Conservation (phyloP, 2,797 vertebrate species). For the Podarcis siculus region DNA sequence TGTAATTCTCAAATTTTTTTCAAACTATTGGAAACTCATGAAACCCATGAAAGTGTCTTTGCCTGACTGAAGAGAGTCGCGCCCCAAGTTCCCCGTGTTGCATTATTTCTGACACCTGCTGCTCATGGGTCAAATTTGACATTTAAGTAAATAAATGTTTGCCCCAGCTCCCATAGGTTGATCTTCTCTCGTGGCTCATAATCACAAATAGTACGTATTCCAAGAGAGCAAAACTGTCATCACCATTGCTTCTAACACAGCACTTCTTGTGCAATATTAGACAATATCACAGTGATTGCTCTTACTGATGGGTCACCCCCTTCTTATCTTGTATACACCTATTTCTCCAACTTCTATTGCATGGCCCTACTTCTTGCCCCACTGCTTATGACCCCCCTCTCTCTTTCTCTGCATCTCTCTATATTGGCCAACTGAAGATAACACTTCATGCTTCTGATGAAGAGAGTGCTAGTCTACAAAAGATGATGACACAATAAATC, state of each 20-base stretch:
- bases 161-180: neutral
- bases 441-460: neutral
- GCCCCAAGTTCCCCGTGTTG: no score
- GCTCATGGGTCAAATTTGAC: neutral
- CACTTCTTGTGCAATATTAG: neutral
- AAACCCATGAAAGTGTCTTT: neutral
- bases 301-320: neutral
- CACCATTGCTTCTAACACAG: neutral
- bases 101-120: neutral
- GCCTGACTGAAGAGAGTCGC: neutral
- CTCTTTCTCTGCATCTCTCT: neutral
- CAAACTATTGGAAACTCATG: neutral
- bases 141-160: neutral
- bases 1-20: neutral
- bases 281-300: neutral
- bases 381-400: neutral
- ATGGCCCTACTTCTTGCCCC: neutral
- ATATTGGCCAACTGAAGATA: neutral
- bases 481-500: neutral
- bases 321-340: neutral
- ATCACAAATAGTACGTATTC: neutral
- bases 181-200: neutral
- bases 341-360: neutral
- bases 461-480: neutral
- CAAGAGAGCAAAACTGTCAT: no score